Percentiles rank a stretch among this genome's conserved stretches.
These are phyloP conservation scores for Rapana venosa DNA, from an alignment of 2,888 invertebrate genomes.

Conservation along the genomic window DNA sequence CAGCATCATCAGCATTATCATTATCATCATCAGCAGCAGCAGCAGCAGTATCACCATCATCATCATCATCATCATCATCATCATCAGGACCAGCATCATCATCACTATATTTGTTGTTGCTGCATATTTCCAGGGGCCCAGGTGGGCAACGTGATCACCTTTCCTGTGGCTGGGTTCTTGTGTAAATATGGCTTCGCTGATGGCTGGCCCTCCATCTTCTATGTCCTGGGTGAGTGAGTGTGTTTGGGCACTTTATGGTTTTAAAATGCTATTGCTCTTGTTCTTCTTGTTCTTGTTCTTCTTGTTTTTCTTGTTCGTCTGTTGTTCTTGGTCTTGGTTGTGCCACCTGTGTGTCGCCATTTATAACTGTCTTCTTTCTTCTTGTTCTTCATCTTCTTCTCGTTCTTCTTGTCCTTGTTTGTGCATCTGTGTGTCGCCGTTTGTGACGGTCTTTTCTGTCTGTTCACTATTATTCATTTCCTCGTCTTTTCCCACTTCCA, in stretches of 20 bases:
- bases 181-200: constrained; percentile 81
- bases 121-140: constrained; percentile 83
- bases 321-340: too few relatives aligned
- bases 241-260: too few relatives aligned
- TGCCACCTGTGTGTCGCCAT: too few relatives aligned
- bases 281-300: too few relatives aligned
- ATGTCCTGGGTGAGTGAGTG: constrained; percentile 79
- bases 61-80: not conserved
- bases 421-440: not conserved
- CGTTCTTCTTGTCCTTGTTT: not conserved
- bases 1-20: not conserved
- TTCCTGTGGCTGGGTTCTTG: constrained; percentile 82
- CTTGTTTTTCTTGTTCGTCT: too few relatives aligned
- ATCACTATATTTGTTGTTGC: not conserved
- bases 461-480: too few relatives aligned
- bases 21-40: not conserved
- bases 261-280: too few relatives aligned
- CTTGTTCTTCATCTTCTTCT: too few relatives aligned
- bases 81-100: not conserved
- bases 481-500: too few relatives aligned
- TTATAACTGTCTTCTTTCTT: not conserved
- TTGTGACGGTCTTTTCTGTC: too few relatives aligned
- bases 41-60: not conserved
- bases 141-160: constrained; percentile 86
- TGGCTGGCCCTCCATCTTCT: constrained; percentile 84